phyloP scores from a whole-genome alignment of 2,797 vertebrate species.

The Remorina albescens region DNA sequence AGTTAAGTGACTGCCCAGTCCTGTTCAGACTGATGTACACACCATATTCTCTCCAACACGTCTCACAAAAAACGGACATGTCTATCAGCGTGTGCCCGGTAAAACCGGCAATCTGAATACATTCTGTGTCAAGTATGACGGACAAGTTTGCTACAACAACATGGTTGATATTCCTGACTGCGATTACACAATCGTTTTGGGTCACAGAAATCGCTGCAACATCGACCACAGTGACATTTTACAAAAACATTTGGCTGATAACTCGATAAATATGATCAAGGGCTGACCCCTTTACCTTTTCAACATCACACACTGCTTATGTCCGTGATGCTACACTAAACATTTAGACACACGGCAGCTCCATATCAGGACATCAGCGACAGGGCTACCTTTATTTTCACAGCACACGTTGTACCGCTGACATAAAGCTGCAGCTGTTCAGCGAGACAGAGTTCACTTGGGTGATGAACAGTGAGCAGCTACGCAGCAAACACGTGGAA shows the following conservation, averaged over 20 bases:
- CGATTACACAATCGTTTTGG: neutral
- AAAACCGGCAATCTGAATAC: neutral
- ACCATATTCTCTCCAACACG: neutral
- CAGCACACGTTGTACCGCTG: neutral
- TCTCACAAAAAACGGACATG: too few relatives aligned
- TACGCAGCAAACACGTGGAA: neutral
- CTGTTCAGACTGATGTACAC: neutral
- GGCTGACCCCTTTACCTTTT: fast-evolving
- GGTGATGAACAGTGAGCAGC: neutral
- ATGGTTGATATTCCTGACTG: neutral
- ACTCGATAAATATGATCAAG: neutral
- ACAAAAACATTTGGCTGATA: neutral
- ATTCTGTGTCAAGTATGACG: neutral
- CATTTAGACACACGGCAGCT: neutral
- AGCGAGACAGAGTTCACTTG: fast-evolving
- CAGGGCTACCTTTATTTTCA: conserved; percentile 37
- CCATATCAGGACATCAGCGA: conserved; percentile 6
- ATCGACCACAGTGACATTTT: neutral
- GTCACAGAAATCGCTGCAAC: neutral
- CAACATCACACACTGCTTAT: too few relatives aligned
- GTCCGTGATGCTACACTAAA: conserved; percentile 2
- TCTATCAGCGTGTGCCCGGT: too few relatives aligned
- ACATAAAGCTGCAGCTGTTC: conserved; percentile 5
- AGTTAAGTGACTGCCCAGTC: too few relatives aligned
- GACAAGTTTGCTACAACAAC: neutral